Conservation (phyloP, 2,113 vertebrate genomes). For the Helogale parvula region DNA sequence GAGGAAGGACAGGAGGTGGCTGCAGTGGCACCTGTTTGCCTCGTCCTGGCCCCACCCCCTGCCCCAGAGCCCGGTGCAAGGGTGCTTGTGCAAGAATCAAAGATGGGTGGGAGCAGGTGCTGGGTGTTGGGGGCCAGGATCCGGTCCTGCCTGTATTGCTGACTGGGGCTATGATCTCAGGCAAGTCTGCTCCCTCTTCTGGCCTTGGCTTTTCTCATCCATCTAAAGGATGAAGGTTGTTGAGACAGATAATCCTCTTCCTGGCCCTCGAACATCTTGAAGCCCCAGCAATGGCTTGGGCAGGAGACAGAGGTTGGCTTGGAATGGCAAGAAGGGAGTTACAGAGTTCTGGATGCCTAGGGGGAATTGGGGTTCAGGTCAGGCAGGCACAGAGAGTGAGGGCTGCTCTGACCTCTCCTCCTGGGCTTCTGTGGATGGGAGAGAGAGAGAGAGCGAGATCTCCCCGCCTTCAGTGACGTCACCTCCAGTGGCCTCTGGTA, state of each 20-base stretch:
- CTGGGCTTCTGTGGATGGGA: neutral
- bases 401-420: neutral
- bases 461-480: neutral
- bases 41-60: neutral
- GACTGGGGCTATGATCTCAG: neutral
- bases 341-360: neutral
- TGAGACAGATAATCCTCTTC: neutral
- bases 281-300: neutral
- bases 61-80: neutral
- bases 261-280: neutral
- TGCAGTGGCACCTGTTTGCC: neutral
- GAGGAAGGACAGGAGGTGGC: neutral
- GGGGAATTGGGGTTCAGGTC: neutral
- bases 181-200: neutral
- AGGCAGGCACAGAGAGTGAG: neutral
- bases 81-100: slow-evolving; percentile 29
- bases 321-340: neutral
- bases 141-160: neutral
- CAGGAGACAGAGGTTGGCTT: neutral
- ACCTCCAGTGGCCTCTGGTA: neutral
- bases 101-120: neutral
- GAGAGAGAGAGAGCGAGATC: neutral
- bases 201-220: neutral
- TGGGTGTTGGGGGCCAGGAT: neutral
- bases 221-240: neutral